A percentile compares a stretch with the other conserved stretches of the same genome.
Conservation (phyloP, 1,140 invertebrate genomes). For the Cydia splendana region DNA sequence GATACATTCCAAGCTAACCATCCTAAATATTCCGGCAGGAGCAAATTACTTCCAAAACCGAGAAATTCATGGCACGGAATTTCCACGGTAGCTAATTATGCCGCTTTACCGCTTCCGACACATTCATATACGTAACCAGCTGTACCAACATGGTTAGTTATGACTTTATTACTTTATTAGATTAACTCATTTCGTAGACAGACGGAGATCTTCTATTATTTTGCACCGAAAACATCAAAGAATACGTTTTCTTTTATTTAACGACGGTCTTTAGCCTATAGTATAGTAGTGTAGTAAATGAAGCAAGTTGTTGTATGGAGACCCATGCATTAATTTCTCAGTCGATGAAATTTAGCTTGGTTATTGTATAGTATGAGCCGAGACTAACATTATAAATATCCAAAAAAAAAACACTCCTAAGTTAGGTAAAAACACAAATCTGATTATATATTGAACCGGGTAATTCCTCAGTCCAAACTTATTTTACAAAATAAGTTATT, state of each 20-base stretch:
- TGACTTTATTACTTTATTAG: constrained; percentile 11
- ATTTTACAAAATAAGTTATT: too few species aligned
- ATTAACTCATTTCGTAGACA: not conserved
- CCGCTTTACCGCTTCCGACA: constrained; percentile 4
- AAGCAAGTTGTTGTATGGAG: too few species aligned
- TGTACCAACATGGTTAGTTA: constrained; percentile 1
- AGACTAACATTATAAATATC: too few species aligned
- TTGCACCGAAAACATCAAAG: not conserved
- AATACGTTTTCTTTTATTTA: not conserved
- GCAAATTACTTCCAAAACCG: not conserved
- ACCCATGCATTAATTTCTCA: too few species aligned
- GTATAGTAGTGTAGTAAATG: too few species aligned
- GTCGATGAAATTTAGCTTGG: too few species aligned
- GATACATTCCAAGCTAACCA: not conserved
- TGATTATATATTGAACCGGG: too few species aligned
- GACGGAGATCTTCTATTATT: not conserved
- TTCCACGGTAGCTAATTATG: constrained; percentile 1
- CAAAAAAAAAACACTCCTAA: too few species aligned
- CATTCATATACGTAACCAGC: not conserved
- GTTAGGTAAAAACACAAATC: too few species aligned
- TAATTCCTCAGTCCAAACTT: too few species aligned
- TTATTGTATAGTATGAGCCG: too few species aligned
- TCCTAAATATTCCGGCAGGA: not conserved
- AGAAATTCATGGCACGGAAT: not conserved
- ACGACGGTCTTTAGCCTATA: not conserved